Conservation (phyloP, 2,113 vertebrate species). For the Malaclemys terrapin region DNA sequence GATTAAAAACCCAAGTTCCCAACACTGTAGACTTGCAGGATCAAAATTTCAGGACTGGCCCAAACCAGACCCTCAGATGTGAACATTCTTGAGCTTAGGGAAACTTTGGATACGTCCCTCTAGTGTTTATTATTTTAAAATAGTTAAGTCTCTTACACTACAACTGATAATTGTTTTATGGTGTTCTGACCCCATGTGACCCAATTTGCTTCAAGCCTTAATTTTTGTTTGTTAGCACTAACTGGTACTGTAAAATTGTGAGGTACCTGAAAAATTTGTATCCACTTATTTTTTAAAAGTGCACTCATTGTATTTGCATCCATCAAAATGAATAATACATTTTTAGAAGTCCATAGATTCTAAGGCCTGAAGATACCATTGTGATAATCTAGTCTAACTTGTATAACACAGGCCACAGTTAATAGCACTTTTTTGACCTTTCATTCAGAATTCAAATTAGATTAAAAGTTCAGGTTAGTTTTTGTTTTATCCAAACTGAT, state of each 20-base stretch:
- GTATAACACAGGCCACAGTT: neutral
- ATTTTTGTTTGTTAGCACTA: neutral
- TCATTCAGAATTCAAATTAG: neutral
- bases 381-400: neutral
- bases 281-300: neutral
- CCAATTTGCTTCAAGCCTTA: neutral
- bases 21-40: neutral
- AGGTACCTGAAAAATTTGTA: neutral
- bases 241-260: neutral
- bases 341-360: neutral
- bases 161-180: neutral
- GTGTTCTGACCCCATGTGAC: neutral
- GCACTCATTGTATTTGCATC: neutral
- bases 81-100: neutral
- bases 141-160: neutral
- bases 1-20: neutral
- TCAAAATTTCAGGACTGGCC: neutral
- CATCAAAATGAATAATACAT: neutral
- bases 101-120: neutral
- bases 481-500: neutral
- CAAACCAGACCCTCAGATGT: neutral
- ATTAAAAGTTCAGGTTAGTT: neutral
- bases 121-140: neutral
- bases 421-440: neutral
- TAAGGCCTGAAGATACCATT: neutral